These are phyloP conservation scores for Epistrophe eligans DNA, from an alignment of 2,888 invertebrate genomes.

Conservation along the genomic window DNA sequence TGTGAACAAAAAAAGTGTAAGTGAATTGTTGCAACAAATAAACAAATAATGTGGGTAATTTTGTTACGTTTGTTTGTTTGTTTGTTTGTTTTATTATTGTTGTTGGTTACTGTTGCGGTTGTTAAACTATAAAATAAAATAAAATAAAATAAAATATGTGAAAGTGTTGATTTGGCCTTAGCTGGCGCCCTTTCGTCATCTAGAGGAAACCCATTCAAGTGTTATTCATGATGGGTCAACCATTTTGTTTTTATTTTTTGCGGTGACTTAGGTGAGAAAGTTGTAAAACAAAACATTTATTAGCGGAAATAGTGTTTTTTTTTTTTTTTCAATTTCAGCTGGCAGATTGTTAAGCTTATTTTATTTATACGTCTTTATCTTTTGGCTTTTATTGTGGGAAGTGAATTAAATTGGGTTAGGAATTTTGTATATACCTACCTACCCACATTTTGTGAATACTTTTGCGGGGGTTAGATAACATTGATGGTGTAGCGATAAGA, in stretches of 20 bases:
- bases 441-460: background rate
- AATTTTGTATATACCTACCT: background rate
- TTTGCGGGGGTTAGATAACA: background rate
- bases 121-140: constrained; percentile 12
- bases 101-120: constrained; percentile 1
- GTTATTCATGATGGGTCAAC: background rate
- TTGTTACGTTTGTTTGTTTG: background rate
- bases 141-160: constrained; percentile 25
- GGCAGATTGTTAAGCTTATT: background rate
- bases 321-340: background rate
- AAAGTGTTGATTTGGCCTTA: constrained; percentile 32
- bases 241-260: background rate
- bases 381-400: constrained; percentile 28
- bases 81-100: background rate
- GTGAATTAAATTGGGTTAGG: constrained; percentile 16
- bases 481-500: background rate
- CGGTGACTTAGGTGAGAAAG: constrained; percentile 45
- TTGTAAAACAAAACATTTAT: constrained; percentile 38
- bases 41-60: constrained; percentile 1
- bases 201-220: constrained; percentile 16
- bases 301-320: constrained; percentile 23
- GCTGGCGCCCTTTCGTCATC: constrained; percentile 14
- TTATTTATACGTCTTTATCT: background rate
- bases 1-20: constrained; percentile 9
- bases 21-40: constrained; percentile 22